Evolutionary conservation across 2,888 invertebrate genomes (phyloP).

Genomic region (Tipula helvola): DNA sequence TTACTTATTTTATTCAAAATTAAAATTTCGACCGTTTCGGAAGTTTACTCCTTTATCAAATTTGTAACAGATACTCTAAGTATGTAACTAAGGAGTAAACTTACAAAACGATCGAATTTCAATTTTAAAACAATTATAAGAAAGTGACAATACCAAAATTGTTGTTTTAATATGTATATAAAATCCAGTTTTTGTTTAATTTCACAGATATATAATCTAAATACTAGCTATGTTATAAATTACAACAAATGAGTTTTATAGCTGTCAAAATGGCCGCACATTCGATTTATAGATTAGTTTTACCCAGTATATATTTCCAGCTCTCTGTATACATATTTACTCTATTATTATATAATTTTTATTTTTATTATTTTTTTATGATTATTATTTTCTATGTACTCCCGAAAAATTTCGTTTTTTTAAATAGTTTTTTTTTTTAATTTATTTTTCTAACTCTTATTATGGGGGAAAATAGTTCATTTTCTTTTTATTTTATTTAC

Average conservation of each 20-base stretch:
- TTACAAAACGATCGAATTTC: no score
- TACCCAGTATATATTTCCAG: neutral
- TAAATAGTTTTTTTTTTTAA: neutral
- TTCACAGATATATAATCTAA: neutral
- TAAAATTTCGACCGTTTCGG: no score
- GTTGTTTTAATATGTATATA: no score
- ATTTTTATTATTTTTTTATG: neutral
- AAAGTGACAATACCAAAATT: no score
- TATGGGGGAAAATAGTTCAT: neutral
- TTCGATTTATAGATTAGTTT: neutral
- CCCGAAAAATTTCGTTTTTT: neutral
- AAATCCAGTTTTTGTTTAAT: no score
- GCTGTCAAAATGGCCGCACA: neutral
- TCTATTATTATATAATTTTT: neutral
- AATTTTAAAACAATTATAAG: no score
- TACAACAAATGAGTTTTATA: neutral
- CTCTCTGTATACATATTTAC: neutral
- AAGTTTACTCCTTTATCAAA: no score
- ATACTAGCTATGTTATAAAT: no score
- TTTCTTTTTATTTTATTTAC: constrained; percentile 4
- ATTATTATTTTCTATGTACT: neutral
- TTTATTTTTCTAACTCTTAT: neutral
- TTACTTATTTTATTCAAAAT: no score
- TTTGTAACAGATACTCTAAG: no score
- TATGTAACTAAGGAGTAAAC: no score